Evolutionary conservation across 2,888 invertebrate genomes (phyloP).

Genomic region (Meteorus colon): DNA sequence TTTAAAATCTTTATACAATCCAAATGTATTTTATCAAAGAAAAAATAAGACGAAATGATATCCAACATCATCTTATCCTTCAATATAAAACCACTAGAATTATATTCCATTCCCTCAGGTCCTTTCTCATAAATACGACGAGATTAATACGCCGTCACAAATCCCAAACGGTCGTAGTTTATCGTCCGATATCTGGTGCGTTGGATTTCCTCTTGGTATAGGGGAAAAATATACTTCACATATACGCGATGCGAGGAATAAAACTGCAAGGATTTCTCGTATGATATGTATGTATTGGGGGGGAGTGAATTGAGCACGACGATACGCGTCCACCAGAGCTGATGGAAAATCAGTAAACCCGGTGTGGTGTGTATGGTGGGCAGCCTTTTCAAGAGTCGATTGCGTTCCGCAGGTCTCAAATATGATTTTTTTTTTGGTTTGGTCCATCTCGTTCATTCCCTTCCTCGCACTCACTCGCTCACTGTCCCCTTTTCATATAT

Average conservation of each 20-base stretch:
- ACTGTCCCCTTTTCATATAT: slow-evolving; percentile 9
- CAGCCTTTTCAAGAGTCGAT: slow-evolving; percentile 12
- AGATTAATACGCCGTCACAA: slow-evolving; percentile 70
- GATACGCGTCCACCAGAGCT: background rate
- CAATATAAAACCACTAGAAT: background rate
- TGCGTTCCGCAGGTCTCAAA: background rate
- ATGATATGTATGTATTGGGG: background rate
- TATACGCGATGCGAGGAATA: slow-evolving; percentile 52
- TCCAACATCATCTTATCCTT: too few relatives aligned
- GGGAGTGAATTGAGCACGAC: background rate
- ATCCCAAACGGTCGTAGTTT: slow-evolving; percentile 67
- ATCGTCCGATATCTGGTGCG: slow-evolving; percentile 64
- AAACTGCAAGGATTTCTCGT: slow-evolving; percentile 51
- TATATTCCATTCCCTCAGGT: slow-evolving; percentile 10
- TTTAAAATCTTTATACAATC: too few relatives aligned
- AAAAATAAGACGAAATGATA: too few relatives aligned
- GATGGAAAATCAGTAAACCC: background rate
- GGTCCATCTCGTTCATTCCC: slow-evolving; percentile 28
- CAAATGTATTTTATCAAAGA: too few relatives aligned
- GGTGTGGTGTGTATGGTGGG: background rate
- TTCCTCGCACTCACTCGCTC: background rate
- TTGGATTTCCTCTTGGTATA: slow-evolving; percentile 28
- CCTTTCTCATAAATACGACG: slow-evolving; percentile 63
- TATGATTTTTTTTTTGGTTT: background rate
- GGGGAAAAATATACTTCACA: slow-evolving; percentile 29